A percentile compares a stretch with the other conserved stretches of the same genome.
Conservation (phyloP, 2,888 invertebrate genomes). For the Muscina levida region DNA sequence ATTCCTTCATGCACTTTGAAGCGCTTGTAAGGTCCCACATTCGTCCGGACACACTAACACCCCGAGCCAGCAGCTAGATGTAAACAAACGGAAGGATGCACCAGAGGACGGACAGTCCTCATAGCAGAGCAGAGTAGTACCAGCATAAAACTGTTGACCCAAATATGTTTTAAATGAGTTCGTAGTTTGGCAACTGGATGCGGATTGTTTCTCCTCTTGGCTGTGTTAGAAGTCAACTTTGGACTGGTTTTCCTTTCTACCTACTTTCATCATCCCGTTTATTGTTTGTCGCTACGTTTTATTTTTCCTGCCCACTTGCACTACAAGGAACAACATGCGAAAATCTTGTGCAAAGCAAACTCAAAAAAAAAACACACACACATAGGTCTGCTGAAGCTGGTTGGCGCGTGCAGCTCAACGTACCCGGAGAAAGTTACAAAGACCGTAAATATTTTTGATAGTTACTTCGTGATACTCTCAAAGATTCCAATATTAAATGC, state of each 20-base stretch:
- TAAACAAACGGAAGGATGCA: not conserved
- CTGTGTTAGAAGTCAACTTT: constrained; percentile 52
- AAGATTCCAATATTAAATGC: constrained; percentile 60
- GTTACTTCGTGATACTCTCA: constrained; percentile 42
- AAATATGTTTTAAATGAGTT: constrained; percentile 57
- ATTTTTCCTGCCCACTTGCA: constrained; percentile 19
- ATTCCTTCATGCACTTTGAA: constrained; percentile 10
- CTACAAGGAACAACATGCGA: not conserved
- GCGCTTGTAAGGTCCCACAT: not conserved
- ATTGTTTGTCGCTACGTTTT: not conserved
- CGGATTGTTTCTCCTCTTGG: constrained; percentile 21
- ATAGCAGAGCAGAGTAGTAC: constrained; percentile 9
- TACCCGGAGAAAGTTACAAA: constrained; percentile 39
- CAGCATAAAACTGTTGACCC: constrained; percentile 55
- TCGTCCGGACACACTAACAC: constrained; percentile 6
- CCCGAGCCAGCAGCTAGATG: not conserved
- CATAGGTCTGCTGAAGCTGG: constrained; percentile 20
- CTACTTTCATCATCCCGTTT: not conserved
- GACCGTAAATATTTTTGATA: constrained; percentile 43
- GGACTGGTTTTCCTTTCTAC: constrained; percentile 26
- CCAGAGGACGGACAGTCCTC: not conserved
- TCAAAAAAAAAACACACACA: not conserved
- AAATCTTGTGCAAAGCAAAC: constrained; percentile 37
- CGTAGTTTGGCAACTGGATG: constrained; percentile 50
- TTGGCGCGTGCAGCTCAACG: constrained; percentile 31